Base-by-base conservation (phyloP, 2,797 vertebrate genomes). In the Danionella dracula region DNA sequence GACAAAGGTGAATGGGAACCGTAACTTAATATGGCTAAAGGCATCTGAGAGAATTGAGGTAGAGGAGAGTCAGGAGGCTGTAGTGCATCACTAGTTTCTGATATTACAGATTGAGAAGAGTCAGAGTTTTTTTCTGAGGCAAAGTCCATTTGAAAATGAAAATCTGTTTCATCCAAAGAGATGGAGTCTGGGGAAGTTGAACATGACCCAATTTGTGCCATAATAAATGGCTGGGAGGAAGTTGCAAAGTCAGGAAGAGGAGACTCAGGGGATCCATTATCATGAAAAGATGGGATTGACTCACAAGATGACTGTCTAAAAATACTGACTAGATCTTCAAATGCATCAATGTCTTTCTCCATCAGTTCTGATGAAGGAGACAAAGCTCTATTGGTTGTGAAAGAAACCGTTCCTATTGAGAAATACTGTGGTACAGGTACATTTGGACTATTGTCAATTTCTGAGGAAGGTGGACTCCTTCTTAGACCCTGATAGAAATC, bases 1-100 rank as follows among this genome's bases (percentile, higher is more conserved):
- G 85, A 87, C 42, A 81, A 78, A 11, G 80, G 74, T 8, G 84
- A 87, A 57, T 17, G 16, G 37, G 83, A 83, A 23, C 80, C 64
- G 16, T 55, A 1, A 55, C 64, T 73, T 66, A 70, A 38, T 56
- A 8, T 57, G 67, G 50, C 46, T 75, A 35, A 38, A 1, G 13
- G 68, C 15, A 46, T n/a, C 1, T 74, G 11, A 50, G 37, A 19
- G 11, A 57, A 72, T 5, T 72, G 58, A 21, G 58, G 64, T 8
- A 68, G 10, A 21, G 67, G 63, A 29, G 70, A 67, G 27, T 79
- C 74, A 66, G 71, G 75, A 15, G 77, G 81, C 15, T 54, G 58
- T n/a, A n/a, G 76, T 34, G 27, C 29, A 54, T 76, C 78, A 8
- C 77, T 59, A 17, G 8, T 11, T 21, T 70, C 56, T 45, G 21